Evolutionary conservation across 2,888 invertebrate species (phyloP), one percentile per base, ranked within the genome.

Genomic region (Cerceris rybyensis): DNA sequence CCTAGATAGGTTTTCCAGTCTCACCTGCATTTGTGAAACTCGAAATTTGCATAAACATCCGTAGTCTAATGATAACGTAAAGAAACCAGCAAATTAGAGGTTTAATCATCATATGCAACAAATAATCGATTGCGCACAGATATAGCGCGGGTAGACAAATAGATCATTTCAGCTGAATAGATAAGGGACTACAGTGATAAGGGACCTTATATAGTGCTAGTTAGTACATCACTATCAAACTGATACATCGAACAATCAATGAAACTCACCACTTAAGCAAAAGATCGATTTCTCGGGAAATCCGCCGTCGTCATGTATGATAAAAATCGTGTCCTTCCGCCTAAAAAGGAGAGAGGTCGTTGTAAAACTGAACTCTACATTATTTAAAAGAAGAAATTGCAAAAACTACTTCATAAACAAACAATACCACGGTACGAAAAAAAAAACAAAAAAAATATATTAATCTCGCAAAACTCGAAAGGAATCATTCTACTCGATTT

Each of bases 261-360:
- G 6, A 8, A 46, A 90, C 90, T 90, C 80, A 90, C 90, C 90
- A 87, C 84, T 88, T 86, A 86, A 86, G 86, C 84, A 83, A 85
- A 88, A 86, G 79, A 84, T 68, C 66, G 82, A 80, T 86, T 65
- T 81, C 70, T 80, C 85, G 76, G 80, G 79, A 70, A 81, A 70
- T 70, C 81, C 81, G 83, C 80, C 77, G 82, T 85, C 84, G 86
- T 89, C 89, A 90, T 90, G 84, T 85, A 88, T 87, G 78, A 78
- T 59, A 64, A 69, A 82, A 66, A 61, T n/a, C 28, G 42, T 11
- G 64, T 72, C 75, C 17, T 43, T 60, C 70, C 43, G 61, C 59
- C 77, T 80, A 64, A 63, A 75, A 80, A n/a, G 6, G 7, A 50
- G 11, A 11, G n/a, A 46, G 9, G 6, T 11, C n/a, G n/a, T n/a